Evolutionary conservation across 2,113 vertebrate genomes (phyloP), one percentile per base, ranked within the genome.

Genomic region (Arothron firmamentum): DNA sequence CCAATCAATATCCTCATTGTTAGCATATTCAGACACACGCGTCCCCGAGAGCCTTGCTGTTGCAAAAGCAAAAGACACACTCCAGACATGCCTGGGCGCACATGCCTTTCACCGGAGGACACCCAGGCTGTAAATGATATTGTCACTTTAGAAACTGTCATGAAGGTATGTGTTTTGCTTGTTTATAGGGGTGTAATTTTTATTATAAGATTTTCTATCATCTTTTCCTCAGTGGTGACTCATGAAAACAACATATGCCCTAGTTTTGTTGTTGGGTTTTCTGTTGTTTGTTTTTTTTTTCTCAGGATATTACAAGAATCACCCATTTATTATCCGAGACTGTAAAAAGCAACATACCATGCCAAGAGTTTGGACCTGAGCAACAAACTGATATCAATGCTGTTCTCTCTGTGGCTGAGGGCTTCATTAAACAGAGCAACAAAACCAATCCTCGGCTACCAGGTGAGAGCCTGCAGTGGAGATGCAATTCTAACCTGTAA

Each of bases 1-100:
- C 95, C 96, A 48, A 85, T 97, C 84, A 98, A 97, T 75, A 87
- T 98, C 65, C 87, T 98, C 53, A 97, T 98, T 1, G 93, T 97
- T 56, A 93, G 92, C 68, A 91, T 97, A 83, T 97, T 98, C 88
- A 91, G 94, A 78, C 92, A 92, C 38, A 55, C 76, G 14, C 82
- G 75, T 3, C 79, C 92, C 16, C 56, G 67, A 28, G 75, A 88
- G 62, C 59, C 21, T 0, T 81, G 59, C 10, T 74, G 79, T 56
- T 86, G 79, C 14, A 66, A 63, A n/a, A 8, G 19, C 16, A 68
- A 63, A 62, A 41, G 0, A 8, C 69, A 72, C 62, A 90, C 88
- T 28, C 15, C 51, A 28, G 70, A 73, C 3, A 5, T 23, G 2
- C 14, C 21, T 46, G 82, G 81, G 16, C 53, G 71, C 3, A 75